Base-by-base conservation (phyloP, 2,113 vertebrate species). In the Merops nubicus region DNA sequence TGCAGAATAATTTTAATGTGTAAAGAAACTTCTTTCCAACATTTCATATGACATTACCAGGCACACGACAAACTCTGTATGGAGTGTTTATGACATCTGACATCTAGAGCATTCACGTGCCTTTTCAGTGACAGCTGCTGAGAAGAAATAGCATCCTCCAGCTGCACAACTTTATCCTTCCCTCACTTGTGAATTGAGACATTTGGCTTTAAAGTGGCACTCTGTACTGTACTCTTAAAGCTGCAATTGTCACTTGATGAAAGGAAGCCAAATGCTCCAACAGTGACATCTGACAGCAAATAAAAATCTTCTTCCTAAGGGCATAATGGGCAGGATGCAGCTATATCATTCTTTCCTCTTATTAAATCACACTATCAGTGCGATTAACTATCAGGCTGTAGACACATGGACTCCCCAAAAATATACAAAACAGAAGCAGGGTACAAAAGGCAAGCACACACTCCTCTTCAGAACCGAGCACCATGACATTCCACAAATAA, bases 91-190 rank as follows among this genome's bases (percentile, higher is more conserved):
- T 96, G 96, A 97, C 97, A 97, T 94, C 97, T 97, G 97, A 98
- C 96, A 89, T 98, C 96, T 96, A 95, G 76, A 96, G 95, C 94
- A 94, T 96, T 94, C 97, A 96, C 72, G 67, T 94, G 97, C 88
- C 93, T 97, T 95, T 98, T 97, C 96, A 97, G 14, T 92, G 95
- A 97, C 97, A 98, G 97, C 98, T 98, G 98, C 93, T 0, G 22
- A 90, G 94, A 97, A 98, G 98, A 98, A 97, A 90, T 96, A 96
- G 95, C 96, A 97, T 97, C 96, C 97, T 96, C 97, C 97, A 98
- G 98, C 97, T 98, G 98, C 95, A 97, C 91, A 97, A 97, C 97
- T 97, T 98, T 95, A 97, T 92, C 95, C 92, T 95, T 97, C 94
- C 90, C 92, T 97, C 96, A 91, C 91, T 94, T 93, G 92, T 96